phyloP scores from a whole-genome alignment of 2,797 vertebrate genomes.

The Chaetodon trifasciatus region DNA sequence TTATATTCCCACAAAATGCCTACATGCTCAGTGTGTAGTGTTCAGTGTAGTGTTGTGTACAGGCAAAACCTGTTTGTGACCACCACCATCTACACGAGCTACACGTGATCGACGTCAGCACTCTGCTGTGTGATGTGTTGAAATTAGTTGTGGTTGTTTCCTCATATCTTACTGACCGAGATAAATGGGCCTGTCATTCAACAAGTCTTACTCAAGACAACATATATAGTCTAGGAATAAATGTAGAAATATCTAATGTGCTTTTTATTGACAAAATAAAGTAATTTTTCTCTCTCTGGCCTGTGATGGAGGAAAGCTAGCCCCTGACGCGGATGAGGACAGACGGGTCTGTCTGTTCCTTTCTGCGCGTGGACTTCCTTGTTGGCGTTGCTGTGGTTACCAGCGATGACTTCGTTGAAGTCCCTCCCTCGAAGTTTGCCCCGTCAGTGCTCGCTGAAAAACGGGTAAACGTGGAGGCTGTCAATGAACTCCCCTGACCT shows the following conservation, averaged over 20 bases:
- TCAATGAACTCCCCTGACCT: background rate
- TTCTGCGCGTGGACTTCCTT: constrained; percentile 45
- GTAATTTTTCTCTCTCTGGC: background rate
- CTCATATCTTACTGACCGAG: background rate
- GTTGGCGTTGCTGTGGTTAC: constrained; percentile 63
- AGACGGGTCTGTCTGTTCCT: no score
- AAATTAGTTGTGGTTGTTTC: background rate
- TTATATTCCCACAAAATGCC: background rate
- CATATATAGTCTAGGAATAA: background rate
- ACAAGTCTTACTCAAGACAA: background rate
- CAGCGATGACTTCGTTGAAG: constrained; percentile 28
- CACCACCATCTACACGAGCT: background rate
- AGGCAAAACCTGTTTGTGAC: constrained; percentile 1
- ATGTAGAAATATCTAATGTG: background rate
- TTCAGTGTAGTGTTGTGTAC: no score
- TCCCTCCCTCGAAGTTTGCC: constrained; percentile 50
- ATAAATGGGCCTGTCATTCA: background rate
- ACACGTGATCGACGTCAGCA: background rate
- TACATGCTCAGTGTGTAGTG: background rate
- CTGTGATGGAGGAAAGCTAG: background rate
- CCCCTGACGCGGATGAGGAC: background rate
- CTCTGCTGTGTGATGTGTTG: background rate
- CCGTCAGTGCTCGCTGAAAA: constrained; percentile 11
- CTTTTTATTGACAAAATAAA: background rate
- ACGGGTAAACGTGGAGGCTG: background rate